Conservation (phyloP, 2,797 vertebrate species). For the Oryzias dopingdopingensis region DNA sequence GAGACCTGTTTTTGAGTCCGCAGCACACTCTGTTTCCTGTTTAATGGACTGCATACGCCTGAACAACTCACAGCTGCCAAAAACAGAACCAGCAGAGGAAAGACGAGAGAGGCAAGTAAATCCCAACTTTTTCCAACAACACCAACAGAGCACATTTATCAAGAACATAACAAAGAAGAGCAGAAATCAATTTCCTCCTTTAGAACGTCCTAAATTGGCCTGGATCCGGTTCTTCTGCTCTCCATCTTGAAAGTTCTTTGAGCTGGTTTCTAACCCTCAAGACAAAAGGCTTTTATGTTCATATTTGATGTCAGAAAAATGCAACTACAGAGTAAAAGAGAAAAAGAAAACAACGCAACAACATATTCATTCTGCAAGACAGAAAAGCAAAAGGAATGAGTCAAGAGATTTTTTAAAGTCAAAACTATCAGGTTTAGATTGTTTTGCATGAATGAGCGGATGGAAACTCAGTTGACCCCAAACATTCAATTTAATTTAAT, state of each 20-base stretch:
- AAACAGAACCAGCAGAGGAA: neutral
- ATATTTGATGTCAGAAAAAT: too few relatives aligned
- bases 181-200: conserved; percentile 8
- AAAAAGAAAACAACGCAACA: too few relatives aligned
- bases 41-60: neutral
- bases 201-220: neutral
- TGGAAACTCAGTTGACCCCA: too few relatives aligned
- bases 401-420: too few relatives aligned
- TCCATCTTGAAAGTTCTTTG: neutral
- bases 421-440: too few relatives aligned
- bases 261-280: too few relatives aligned
- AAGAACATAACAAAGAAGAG: neutral
- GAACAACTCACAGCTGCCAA: neutral
- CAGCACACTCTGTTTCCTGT: neutral
- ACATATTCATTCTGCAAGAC: too few relatives aligned
- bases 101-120: neutral
- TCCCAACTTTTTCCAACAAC: neutral
- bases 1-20: neutral
- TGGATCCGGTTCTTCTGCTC: neutral
- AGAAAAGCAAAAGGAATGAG: too few relatives aligned
- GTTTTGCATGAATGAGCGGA: too few relatives aligned
- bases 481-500: too few relatives aligned
- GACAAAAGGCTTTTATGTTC: too few relatives aligned
- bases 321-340: too few relatives aligned
- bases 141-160: neutral